phyloP scores from a whole-genome alignment of 2,888 invertebrate genomes.

The Conops quadrifasciatus region DNA sequence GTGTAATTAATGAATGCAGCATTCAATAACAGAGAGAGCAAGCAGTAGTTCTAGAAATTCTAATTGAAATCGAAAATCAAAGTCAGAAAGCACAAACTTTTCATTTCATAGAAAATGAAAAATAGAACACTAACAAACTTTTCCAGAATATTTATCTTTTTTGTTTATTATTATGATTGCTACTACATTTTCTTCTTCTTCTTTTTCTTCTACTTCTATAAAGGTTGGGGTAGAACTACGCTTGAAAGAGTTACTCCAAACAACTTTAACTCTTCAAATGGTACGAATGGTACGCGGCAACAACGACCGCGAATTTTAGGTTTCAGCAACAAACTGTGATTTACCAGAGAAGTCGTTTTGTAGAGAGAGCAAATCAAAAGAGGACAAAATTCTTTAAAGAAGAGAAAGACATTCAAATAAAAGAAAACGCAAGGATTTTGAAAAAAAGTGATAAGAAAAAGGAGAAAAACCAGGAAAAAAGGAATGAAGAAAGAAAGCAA shows the following conservation, averaged over 20 bases:
- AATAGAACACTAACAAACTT: neutral
- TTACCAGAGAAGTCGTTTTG: no score
- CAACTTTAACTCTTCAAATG: slow-evolving; percentile 27
- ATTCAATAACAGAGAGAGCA: neutral
- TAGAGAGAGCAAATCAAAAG: neutral
- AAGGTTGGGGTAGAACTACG: no score
- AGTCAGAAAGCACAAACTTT: neutral
- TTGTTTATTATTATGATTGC: neutral
- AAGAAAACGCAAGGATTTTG: no score
- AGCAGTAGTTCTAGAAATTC: neutral
- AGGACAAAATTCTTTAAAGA: neutral
- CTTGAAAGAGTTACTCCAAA: slow-evolving; percentile 6
- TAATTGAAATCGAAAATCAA: slow-evolving; percentile 1
- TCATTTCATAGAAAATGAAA: slow-evolving; percentile 2
- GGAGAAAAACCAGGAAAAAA: neutral
- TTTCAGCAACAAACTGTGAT: neutral
- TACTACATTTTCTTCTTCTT: neutral
- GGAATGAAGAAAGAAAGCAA: neutral
- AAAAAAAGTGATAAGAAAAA: no score
- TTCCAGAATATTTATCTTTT: slow-evolving; percentile 6
- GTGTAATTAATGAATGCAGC: neutral
- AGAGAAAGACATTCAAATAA: no score
- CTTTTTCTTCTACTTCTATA: neutral
- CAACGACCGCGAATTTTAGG: neutral
- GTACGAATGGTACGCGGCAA: slow-evolving; percentile 2